Base-by-base conservation (phyloP, 2,888 invertebrate species). In the Apantesis nais region DNA sequence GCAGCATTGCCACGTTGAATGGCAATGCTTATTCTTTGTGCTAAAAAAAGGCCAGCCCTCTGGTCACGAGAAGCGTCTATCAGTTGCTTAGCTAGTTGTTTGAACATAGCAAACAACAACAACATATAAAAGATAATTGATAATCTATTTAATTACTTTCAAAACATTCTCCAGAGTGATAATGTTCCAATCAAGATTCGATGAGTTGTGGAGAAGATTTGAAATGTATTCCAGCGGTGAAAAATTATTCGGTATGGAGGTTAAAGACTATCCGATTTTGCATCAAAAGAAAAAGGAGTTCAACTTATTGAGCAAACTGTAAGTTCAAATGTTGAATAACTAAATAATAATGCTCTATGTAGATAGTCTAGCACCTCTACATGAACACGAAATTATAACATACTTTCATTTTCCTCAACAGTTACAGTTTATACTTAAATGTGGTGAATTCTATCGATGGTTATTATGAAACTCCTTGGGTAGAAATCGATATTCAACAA, bases 391-490 rank as follows among this genome's bases (percentile, higher is more conserved):
- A 72, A 25, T 74, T 75, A 8, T 25, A 55, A 16, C 25, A 8
- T 39, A 63, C 37, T 25, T n/a, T 60, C 9, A 74, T 44, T 73
- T 66, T 29, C 16, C 9, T 8, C 86, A 82, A 83, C 88, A 95
- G 95, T 73, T 95, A 95, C 83, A 95, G 90, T 67, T 83, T 96
- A 69, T 99, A 98, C 91, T 96, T 98, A 80, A 96, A 97, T 83
- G 98, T 99, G 0, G 97, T 98, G 95, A 97, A 97, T 83, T 97
- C 97, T 7, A 97, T 99, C 69, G 97, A 98, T 85, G 97, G 97
- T 1, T 99, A 98, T 88, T 98, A 96, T 83, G 98, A 98, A 87
- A 97, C 98, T 72, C 96, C 97, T 0, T 99, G 98, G 98, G 92
- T 93, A 11, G 97, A 98, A 71, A 97, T 99, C 70, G 97, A 98